Evolutionary conservation across 2,113 vertebrate genomes (phyloP), one percentile per base, ranked within the genome.

Genomic region (Oostethus manadensis): DNA sequence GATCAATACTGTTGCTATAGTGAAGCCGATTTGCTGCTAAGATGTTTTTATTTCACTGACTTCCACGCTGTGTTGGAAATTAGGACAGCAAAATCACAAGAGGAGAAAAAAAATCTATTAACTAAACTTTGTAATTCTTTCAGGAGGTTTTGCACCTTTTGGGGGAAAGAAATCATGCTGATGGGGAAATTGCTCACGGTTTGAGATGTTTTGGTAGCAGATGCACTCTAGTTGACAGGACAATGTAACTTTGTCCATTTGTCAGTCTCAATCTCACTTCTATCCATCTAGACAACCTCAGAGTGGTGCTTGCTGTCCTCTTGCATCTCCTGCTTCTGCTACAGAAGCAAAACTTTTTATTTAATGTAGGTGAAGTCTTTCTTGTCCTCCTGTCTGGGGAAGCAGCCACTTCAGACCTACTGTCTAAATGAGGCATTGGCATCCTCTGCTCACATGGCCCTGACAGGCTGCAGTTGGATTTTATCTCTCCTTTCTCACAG

Each of bases 1-100:
- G 82, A 84, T 85, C 82, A 64, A 86, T 89, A 85, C 77, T 73
- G 86, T 89, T 88, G 74, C 84, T 77, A 88, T 88, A 85, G 86
- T 76, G 82, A 83, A 71, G 78, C 71, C 62, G 70, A 82, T 86
- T 84, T 84, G 78, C 78, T 67, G 73, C 78, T 81, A 80, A 83
- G 78, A 87, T 88, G 84, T 84, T 86, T 86, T 86, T 81, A 88
- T 88, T 87, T 82, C 66, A 42, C 70, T 54, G 62, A 67, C 82
- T 78, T 75, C 83, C 83, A 76, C 63, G 77, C 76, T 76, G 79
- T 50, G 77, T 74, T 80, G 69, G 62, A 81, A 81, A 84, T 75
- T 68, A 86, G 82, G 74, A 67, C 80, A 78, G 77, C 76, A 76
- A 73, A 78, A 66, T 69, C 68, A 70, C 72, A 51, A 47, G 60